Percentiles rank a stretch among this genome's conserved stretches.
Conservation (phyloP, 2,797 vertebrate species). For the Malacoctenus gilli region DNA sequence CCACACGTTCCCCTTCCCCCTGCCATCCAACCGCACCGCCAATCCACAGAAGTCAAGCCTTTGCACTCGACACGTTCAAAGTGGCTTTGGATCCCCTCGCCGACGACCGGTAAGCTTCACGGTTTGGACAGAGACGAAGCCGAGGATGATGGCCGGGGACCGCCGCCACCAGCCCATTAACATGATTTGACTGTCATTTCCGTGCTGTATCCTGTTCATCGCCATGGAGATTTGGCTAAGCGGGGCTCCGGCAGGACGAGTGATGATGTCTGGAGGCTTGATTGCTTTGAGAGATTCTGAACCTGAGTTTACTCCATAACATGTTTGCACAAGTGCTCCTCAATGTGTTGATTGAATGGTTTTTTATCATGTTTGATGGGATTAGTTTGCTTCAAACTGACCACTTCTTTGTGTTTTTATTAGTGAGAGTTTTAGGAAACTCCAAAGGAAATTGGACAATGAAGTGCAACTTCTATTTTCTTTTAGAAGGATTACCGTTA, state of each 20-base stretch:
- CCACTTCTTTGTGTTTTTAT: too few relatives aligned
- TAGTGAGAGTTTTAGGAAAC: too few relatives aligned
- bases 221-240: slow-evolving; percentile 33
- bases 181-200: slow-evolving; percentile 53
- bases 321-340: too few relatives aligned
- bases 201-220: slow-evolving; percentile 35
- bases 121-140: slow-evolving; percentile 31
- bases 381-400: too few relatives aligned
- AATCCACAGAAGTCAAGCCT: slow-evolving; percentile 48
- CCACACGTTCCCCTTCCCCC: not conserved
- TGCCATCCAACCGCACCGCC: not conserved
- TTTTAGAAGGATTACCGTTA: too few relatives aligned
- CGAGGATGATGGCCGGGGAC: slow-evolving; percentile 24
- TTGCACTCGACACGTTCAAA: slow-evolving; percentile 36
- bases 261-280: slow-evolving; percentile 7
- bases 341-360: too few relatives aligned
- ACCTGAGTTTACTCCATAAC: slow-evolving; percentile 4
- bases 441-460: too few relatives aligned
- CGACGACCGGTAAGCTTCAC: slow-evolving; percentile 45
- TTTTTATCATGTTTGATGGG: too few relatives aligned
- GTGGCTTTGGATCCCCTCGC: slow-evolving; percentile 29
- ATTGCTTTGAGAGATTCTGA: slow-evolving; percentile 13
- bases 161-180: slow-evolving; percentile 49
- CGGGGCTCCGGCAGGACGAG: not conserved
- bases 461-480: too few relatives aligned